Percentiles rank a stretch among this genome's conserved stretches.
Conservation (phyloP, 2,113 vertebrate genomes). For the Scalopus aquaticus region DNA sequence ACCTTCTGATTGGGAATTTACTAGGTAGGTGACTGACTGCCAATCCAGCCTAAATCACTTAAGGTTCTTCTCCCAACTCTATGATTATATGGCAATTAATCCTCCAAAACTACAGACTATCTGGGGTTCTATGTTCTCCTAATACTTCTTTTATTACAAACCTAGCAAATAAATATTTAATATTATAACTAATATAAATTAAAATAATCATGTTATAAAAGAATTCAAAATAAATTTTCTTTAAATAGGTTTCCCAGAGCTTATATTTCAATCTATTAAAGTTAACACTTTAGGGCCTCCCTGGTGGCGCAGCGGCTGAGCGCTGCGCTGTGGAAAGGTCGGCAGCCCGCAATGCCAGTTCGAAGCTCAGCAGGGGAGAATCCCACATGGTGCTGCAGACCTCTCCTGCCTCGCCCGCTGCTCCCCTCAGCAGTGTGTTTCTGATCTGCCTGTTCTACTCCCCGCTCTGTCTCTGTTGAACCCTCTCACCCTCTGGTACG, state of each 20-base stretch:
- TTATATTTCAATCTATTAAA: constrained; percentile 1
- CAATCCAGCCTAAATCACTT: neutral
- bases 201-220: constrained; percentile 41
- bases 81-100: neutral
- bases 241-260: neutral
- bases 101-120: neutral
- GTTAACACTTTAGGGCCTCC: neutral
- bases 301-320: too few relatives aligned
- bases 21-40: neutral
- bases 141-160: neutral
- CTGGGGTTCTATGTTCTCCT: neutral
- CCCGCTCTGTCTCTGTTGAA: too few relatives aligned
- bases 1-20: neutral
- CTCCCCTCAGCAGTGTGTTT: too few relatives aligned
- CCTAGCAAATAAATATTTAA: neutral
- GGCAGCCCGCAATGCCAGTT: too few relatives aligned
- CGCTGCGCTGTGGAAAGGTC: too few relatives aligned
- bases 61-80: neutral
- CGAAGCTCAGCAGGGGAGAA: too few relatives aligned
- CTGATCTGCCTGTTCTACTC: too few relatives aligned
- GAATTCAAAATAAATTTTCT: constrained; percentile 30
- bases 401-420: too few relatives aligned
- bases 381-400: too few relatives aligned
- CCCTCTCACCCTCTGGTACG: too few relatives aligned
- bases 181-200: constrained; percentile 35